Base-by-base conservation (phyloP, 2,888 invertebrate species). In the Eurytoma adleriae region DNA sequence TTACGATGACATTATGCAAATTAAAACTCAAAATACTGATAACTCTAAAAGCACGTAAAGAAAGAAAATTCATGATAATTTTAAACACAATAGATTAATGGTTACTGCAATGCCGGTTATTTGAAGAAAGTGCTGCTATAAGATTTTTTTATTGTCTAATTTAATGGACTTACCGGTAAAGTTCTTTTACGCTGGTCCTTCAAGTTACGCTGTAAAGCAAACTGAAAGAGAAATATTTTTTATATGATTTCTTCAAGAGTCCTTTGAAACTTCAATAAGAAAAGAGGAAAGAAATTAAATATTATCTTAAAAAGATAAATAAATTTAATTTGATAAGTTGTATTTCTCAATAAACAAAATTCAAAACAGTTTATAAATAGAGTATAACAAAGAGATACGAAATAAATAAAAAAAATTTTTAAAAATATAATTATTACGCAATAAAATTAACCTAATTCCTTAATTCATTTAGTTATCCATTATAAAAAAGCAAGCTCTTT, bases 41-140 rank as follows among this genome's bases (percentile, higher is more conserved):
- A 40, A 7, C 40, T 40, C 40, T 40, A 7, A 40, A 40, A n/a
- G n/a, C n/a, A n/a, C n/a, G n/a, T n/a, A n/a, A n/a, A n/a, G 40
- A 3, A 40, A 40, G 40, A 40, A 40, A 40, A 40, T 40, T 40
- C 40, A 40, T 40, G 40, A 40, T 5, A 40, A 40, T 40, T 40
- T 40, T 40, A 0, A 40, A 40, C 40, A 10, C 18, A 20, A n/a
- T 24, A 40, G 48, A 76, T 62, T 62, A 69, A 76, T 76, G 12
- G 40, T n/a, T 69, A 3, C 69, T 54, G 76, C 69, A 62, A 62
- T 69, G 40, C 76, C 7, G 40, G 77, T 52, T 30, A 12, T 64
- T 40, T 56, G 16, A 77, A 77, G 5, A 62, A 77, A 56, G 18
- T n/a, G 20, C 12, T 64, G 48, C 64, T 59, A 54, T 7, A 56